A percentile compares a stretch with the other conserved stretches of the same genome.
These are phyloP conservation scores for Netelia melanura DNA, from an alignment of 2,888 invertebrate species.

Conservation along the genomic window DNA sequence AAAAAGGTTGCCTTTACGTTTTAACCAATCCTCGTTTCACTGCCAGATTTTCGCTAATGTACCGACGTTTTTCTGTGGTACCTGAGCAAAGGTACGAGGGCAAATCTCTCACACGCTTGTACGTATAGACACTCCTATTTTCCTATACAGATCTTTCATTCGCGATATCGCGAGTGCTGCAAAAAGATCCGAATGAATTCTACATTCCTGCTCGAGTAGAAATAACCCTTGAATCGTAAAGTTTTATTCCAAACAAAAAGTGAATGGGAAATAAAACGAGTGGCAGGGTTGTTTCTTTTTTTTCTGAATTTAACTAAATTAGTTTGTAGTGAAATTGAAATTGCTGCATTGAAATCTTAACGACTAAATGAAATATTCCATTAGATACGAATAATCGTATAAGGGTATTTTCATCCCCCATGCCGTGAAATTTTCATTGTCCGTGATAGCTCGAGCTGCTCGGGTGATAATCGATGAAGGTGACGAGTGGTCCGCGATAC, in stretches of 20 bases:
- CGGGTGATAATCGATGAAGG: too few relatives aligned
- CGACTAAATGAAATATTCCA: too few relatives aligned
- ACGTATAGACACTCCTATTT: conserved; percentile 6
- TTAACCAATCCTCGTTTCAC: conserved; percentile 27
- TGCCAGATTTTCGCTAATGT: conserved; percentile 53
- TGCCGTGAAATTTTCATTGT: too few relatives aligned
- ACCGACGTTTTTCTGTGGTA: conserved; percentile 50
- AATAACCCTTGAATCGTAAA: background rate
- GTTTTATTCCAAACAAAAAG: background rate
- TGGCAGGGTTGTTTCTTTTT: background rate
- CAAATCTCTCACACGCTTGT: background rate
- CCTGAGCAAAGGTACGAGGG: conserved; percentile 6
- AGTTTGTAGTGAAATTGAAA: too few relatives aligned
- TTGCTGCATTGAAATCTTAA: too few relatives aligned
- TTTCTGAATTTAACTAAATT: too few relatives aligned
- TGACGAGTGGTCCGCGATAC: too few relatives aligned
- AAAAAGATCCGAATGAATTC: background rate
- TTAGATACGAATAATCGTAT: too few relatives aligned
- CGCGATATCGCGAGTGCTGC: background rate
- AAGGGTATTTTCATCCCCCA: too few relatives aligned
- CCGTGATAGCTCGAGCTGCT: too few relatives aligned
- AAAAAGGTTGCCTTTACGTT: conserved; percentile 58
- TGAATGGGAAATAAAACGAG: background rate
- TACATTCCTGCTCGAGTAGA: background rate
- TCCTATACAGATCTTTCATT: background rate